These are phyloP conservation scores for Hirtodrosophila cameraria DNA, from an alignment of 2,888 invertebrate species.

Conservation along the genomic window DNA sequence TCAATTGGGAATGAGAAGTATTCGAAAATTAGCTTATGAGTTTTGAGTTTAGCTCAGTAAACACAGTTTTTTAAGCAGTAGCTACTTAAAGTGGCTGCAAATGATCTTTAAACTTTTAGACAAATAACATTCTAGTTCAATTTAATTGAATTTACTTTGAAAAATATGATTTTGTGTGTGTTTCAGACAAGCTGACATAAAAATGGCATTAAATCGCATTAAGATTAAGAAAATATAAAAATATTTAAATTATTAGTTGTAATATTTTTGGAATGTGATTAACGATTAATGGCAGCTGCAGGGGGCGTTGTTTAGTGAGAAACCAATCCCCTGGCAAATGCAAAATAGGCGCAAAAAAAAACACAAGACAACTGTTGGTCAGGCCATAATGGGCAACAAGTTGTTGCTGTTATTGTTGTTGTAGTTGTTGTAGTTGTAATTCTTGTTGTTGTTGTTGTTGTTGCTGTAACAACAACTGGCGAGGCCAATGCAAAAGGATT, in stretches of 20 bases:
- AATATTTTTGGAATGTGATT: conserved; percentile 50
- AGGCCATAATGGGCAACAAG: conserved; percentile 69
- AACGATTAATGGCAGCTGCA: conserved; percentile 76
- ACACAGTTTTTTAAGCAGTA: no score
- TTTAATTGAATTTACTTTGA: no score
- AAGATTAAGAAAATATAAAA: conserved; percentile 4
- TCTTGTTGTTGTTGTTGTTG: conserved; percentile 46
- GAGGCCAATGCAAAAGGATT: conserved; percentile 67
- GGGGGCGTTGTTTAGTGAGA: conserved; percentile 63
- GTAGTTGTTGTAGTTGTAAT: conserved; percentile 26
- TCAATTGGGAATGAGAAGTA: no score
- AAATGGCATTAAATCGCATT: not conserved
- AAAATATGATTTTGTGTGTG: no score
- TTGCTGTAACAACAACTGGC: conserved; percentile 52
- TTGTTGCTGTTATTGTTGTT: conserved; percentile 50
- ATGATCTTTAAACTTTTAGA: no score
- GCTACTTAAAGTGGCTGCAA: no score
- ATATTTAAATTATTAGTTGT: conserved; percentile 44
- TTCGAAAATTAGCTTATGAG: no score
- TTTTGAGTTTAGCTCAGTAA: no score
- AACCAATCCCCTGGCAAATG: conserved; percentile 71
- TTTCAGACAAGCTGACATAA: no score
- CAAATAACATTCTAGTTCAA: no score
- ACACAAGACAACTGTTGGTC: conserved; percentile 45
- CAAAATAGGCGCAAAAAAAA: conserved; percentile 67